A percentile compares a stretch with the other conserved stretches of the same genome.
phyloP scores from a whole-genome alignment of 2,797 vertebrate genomes.

The Limnodromus scolopaceus region DNA sequence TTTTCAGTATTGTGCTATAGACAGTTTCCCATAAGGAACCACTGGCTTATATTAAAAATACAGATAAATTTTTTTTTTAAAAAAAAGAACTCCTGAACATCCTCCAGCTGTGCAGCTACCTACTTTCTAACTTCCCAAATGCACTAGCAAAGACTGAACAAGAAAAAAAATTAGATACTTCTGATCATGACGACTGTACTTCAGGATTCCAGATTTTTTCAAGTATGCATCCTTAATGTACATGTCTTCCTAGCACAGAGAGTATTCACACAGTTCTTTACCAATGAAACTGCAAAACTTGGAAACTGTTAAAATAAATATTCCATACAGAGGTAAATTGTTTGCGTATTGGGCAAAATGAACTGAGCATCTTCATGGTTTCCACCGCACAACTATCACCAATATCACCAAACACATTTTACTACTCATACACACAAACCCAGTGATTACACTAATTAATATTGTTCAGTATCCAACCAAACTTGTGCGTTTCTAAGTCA shows the following conservation, averaged over 20 bases:
- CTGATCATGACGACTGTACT: neutral
- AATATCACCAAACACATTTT: neutral
- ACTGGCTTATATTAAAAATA: slow-evolving; percentile 38
- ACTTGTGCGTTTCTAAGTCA: neutral
- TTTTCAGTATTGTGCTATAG: slow-evolving; percentile 67
- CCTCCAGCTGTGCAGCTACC: neutral
- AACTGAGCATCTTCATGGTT: neutral
- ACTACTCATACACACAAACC: neutral
- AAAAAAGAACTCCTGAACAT: neutral
- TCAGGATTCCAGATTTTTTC: neutral
- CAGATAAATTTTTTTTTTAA: neutral
- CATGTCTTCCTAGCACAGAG: neutral
- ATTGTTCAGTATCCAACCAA: neutral
- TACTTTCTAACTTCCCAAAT: neutral
- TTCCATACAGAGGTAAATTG: slow-evolving; percentile 20
- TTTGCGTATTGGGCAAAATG: neutral
- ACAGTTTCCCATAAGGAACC: slow-evolving; percentile 4
- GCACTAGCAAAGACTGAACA: neutral
- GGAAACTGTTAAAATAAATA: slow-evolving; percentile 20
- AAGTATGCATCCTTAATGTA: neutral
- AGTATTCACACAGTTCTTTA: neutral
- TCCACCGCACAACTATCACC: neutral
- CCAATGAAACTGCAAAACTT: neutral
- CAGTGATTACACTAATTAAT: neutral
- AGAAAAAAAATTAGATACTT: neutral